Conservation (phyloP, 2,113 vertebrate species). For the Phylloscopus trochilus region DNA sequence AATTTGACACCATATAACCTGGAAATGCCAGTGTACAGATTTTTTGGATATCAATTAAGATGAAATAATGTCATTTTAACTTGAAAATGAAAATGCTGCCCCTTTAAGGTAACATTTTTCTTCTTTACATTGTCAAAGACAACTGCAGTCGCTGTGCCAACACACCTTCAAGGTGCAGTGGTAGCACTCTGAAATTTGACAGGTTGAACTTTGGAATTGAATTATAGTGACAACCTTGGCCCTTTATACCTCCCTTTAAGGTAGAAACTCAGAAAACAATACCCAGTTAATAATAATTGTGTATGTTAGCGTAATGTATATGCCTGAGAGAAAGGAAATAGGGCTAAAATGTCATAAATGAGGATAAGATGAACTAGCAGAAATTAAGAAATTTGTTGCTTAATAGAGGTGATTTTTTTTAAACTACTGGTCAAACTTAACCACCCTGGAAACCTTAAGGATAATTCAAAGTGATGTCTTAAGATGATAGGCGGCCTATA, state of each 20-base stretch:
- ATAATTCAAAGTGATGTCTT: background rate
- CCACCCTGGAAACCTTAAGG: background rate
- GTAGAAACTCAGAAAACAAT: background rate
- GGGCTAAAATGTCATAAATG: background rate
- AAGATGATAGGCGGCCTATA: background rate
- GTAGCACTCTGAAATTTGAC: background rate
- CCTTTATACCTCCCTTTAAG: background rate
- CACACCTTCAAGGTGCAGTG: background rate
- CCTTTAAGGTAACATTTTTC: background rate
- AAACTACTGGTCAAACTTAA: background rate
- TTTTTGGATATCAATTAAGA: background rate
- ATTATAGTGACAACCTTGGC: background rate
- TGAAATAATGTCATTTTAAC: background rate
- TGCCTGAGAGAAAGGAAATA: background rate
- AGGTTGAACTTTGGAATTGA: background rate
- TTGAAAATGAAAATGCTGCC: background rate
- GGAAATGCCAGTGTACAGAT: background rate
- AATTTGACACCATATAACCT: background rate
- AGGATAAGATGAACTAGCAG: background rate
- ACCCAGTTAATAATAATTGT: background rate
- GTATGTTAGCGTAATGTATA: background rate
- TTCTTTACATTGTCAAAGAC: background rate
- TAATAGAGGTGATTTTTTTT: background rate
- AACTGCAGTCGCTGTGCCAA: background rate
- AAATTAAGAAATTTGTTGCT: background rate